Conservation (phyloP, 1,140 invertebrate species). For the Bombus haemorrhoidalis region DNA sequence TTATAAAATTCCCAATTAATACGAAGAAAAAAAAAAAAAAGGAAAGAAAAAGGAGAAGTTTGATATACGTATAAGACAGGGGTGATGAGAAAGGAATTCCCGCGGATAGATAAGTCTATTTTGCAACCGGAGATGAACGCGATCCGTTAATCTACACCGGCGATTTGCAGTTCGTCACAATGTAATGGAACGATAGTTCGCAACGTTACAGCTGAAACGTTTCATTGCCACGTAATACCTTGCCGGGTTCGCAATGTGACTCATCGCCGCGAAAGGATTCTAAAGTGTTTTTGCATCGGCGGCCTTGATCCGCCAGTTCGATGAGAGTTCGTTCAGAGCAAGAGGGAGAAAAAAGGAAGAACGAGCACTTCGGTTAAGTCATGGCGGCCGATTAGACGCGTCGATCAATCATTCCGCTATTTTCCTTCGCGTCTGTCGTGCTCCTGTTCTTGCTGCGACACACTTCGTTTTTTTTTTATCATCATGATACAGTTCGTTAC, state of each 20-base stretch:
- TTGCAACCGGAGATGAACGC: slow-evolving; percentile 14
- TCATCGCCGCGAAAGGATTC: slow-evolving; percentile 53
- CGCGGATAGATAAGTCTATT: background rate
- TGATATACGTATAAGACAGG: background rate
- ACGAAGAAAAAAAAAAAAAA: background rate
- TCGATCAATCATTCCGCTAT: slow-evolving; percentile 13
- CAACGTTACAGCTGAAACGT: slow-evolving; percentile 12
- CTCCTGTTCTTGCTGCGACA: background rate
- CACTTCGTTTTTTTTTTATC: background rate
- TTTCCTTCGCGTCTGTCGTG: too few species aligned
- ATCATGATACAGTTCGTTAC: background rate
- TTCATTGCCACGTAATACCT: slow-evolving; percentile 55
- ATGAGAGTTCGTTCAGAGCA: background rate
- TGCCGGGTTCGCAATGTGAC: slow-evolving; percentile 22
- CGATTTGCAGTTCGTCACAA: slow-evolving; percentile 37
- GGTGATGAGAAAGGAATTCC: background rate
- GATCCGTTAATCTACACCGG: background rate
- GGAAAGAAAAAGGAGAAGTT: background rate
- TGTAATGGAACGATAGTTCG: slow-evolving; percentile 28
- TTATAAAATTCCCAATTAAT: background rate
- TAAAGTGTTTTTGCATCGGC: slow-evolving; percentile 15
- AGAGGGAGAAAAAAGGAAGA: background rate
- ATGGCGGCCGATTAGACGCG: background rate
- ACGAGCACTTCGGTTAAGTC: background rate
- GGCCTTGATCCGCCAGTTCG: slow-evolving; percentile 12